These are phyloP conservation scores for Pseudopodoces humilis DNA, from an alignment of 2,113 vertebrate species.

Conservation along the genomic window DNA sequence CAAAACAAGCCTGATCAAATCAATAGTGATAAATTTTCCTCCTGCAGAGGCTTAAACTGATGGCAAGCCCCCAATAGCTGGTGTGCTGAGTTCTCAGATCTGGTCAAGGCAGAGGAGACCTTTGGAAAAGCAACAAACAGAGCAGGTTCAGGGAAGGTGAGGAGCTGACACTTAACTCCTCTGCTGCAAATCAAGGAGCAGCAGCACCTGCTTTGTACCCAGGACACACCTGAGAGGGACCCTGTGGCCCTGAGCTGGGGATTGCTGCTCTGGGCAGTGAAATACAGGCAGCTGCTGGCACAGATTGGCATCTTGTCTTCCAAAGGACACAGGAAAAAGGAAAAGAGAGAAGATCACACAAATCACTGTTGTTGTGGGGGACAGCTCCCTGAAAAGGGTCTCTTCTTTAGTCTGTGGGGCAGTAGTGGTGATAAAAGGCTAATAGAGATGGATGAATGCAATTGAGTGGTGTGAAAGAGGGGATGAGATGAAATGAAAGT, in stretches of 20 bases:
- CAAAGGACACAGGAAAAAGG: neutral
- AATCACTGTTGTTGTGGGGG: neutral
- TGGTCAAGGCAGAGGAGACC: neutral
- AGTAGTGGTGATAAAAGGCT: neutral
- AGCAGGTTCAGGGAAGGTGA: neutral
- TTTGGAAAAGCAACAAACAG: neutral
- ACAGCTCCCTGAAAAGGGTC: neutral
- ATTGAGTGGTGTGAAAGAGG: conserved; percentile 9
- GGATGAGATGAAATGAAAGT: conserved; percentile 6
- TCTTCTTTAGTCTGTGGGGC: neutral
- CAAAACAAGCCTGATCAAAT: neutral
- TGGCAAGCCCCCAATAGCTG: neutral
- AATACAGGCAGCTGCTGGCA: neutral
- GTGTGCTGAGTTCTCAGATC: fast-evolving
- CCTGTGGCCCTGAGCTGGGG: neutral
- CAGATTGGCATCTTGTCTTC: neutral
- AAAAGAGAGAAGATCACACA: neutral
- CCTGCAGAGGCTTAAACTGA: neutral
- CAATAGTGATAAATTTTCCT: neutral
- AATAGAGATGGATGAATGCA: conserved; percentile 41
- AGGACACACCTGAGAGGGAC: neutral
- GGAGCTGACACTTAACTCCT: neutral
- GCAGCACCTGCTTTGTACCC: neutral
- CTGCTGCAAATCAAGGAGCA: neutral
- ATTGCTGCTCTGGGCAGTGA: neutral